Conservation (phyloP, 2,888 invertebrate species). For the Entomobrya multifasciata region DNA sequence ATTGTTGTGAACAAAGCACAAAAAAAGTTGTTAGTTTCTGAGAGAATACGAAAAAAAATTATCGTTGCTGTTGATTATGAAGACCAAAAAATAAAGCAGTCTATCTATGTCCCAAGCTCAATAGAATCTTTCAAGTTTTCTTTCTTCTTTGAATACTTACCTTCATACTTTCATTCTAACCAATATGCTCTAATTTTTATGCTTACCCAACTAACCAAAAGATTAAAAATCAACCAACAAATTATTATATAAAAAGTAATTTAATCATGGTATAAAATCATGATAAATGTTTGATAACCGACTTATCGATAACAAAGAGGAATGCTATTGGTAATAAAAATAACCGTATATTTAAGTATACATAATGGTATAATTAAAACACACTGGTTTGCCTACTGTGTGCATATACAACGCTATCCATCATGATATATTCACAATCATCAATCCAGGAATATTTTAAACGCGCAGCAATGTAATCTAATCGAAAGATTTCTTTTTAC, state of each 20-base stretch:
- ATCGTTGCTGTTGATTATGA: conserved; percentile 48
- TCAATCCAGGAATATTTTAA: too few species aligned
- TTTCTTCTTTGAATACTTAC: background rate
- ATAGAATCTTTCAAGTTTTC: background rate
- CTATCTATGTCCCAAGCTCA: conserved; percentile 36
- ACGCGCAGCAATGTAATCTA: too few species aligned
- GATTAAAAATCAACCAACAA: too few species aligned
- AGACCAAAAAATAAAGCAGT: conserved; percentile 63
- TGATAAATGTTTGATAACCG: conserved; percentile 19
- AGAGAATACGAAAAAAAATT: background rate
- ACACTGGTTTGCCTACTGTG: conserved; percentile 20
- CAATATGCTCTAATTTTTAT: too few species aligned
- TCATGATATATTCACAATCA: too few species aligned
- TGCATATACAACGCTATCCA: too few species aligned
- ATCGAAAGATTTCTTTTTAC: too few species aligned
- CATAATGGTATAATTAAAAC: conserved; percentile 18
- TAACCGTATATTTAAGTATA: conserved; percentile 10
- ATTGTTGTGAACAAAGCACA: conserved; percentile 30
- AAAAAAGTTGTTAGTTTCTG: background rate
- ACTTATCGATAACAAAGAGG: conserved; percentile 41
- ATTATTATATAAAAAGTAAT: conserved; percentile 26
- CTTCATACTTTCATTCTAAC: too few species aligned
- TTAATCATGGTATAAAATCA: conserved; percentile 27
- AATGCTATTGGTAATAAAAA: conserved; percentile 66
- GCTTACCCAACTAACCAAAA: too few species aligned